phyloP scores from a whole-genome alignment of 2,888 invertebrate genomes.

The Elmis aenea region DNA sequence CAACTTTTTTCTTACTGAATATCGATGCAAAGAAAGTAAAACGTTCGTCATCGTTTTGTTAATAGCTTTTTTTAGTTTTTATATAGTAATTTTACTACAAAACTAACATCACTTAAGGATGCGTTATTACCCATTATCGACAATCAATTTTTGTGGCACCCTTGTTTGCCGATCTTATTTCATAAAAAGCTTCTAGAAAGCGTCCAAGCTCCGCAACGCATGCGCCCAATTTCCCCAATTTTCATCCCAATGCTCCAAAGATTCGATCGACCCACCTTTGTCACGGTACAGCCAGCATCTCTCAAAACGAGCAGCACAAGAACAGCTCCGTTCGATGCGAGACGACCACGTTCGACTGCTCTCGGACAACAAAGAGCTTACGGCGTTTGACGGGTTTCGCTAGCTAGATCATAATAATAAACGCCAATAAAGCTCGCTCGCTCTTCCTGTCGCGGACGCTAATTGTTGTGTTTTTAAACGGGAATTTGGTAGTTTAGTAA shows the following conservation, averaged over 20 bases:
- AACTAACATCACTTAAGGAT: too few species aligned
- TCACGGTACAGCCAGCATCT: slow-evolving; percentile 23
- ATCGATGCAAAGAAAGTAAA: too few species aligned
- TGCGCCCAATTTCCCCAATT: slow-evolving; percentile 11
- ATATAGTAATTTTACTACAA: too few species aligned
- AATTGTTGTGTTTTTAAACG: slow-evolving; percentile 8
- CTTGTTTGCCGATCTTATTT: too few species aligned
- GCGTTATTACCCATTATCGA: too few species aligned
- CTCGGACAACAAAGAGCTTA: slow-evolving; percentile 18
- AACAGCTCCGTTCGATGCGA: slow-evolving; percentile 20
- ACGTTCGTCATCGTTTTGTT: too few species aligned
- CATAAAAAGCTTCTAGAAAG: too few species aligned
- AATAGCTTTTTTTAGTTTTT: too few species aligned
- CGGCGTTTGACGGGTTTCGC: slow-evolving; percentile 17
- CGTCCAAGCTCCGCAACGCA: slow-evolving; percentile 5
- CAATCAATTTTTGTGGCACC: too few species aligned
- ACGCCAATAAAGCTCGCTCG: slow-evolving; percentile 25
- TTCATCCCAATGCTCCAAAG: slow-evolving; percentile 15
- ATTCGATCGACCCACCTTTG: slow-evolving; percentile 22
- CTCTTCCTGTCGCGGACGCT: slow-evolving; percentile 14
- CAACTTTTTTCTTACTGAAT: too few species aligned
- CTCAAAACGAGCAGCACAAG: slow-evolving; percentile 15
- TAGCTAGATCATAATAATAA: slow-evolving; percentile 24
- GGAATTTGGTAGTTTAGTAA: slow-evolving; percentile 8
- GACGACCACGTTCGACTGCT: slow-evolving; percentile 17